Percentiles rank a stretch among this genome's conserved stretches.
Conservation (phyloP, 2,113 vertebrate species). For the Otus sunia region DNA sequence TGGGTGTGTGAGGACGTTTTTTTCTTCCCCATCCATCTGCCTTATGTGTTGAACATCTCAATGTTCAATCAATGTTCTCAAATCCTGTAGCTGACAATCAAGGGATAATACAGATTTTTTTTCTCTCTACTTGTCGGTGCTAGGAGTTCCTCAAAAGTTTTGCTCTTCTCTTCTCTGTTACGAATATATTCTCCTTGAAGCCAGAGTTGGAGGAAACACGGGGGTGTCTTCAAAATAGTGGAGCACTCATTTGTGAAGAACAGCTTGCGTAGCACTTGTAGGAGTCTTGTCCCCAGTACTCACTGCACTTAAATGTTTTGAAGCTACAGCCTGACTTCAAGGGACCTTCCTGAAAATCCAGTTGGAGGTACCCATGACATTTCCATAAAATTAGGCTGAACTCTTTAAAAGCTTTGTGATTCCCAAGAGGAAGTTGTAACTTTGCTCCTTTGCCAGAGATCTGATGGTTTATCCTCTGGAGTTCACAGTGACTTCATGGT, state of each 20-base stretch:
- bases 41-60: fast-evolving
- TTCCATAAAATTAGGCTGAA: neutral
- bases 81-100: neutral
- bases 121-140: neutral
- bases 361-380: neutral
- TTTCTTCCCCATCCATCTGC: neutral
- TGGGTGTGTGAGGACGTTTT: neutral
- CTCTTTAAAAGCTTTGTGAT: neutral
- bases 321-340: neutral
- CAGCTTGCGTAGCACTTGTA: neutral
- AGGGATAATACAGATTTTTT: neutral
- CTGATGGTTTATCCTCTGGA: neutral
- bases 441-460: neutral
- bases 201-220: neutral
- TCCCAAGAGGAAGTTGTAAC: neutral
- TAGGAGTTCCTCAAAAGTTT: neutral
- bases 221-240: neutral
- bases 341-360: neutral
- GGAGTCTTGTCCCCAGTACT: neutral
- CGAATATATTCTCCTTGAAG: fast-evolving
- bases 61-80: neutral
- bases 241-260: neutral
- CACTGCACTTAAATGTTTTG: neutral
- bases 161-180: neutral
- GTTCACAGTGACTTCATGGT: neutral